phyloP scores from a whole-genome alignment of 1,140 invertebrate genomes.

The Dysdera silvatica region DNA sequence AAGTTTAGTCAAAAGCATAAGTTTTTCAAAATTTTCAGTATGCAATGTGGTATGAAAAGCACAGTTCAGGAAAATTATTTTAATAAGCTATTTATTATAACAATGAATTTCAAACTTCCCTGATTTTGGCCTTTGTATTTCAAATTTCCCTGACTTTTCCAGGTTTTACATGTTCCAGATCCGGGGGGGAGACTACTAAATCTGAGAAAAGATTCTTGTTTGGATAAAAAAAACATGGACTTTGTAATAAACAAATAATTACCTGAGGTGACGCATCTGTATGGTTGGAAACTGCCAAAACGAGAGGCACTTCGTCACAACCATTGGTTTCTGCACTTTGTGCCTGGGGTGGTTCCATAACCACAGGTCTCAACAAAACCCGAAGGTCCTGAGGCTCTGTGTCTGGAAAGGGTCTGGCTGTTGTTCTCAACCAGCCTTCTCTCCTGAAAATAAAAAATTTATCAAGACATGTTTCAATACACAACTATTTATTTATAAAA shows the following conservation, averaged over 20 bases:
- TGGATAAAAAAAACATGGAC: neutral
- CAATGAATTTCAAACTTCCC: neutral
- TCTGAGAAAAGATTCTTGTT: neutral
- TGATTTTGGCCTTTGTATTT: neutral
- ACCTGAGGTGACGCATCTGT: slow-evolving; percentile 15
- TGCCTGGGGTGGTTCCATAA: no score
- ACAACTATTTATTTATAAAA: no score
- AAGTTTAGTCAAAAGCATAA: no score
- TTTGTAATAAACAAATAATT: neutral
- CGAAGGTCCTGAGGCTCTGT: slow-evolving; percentile 11
- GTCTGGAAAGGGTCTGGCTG: slow-evolving; percentile 9
- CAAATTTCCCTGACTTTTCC: neutral
- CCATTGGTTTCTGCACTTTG: slow-evolving; percentile 28
- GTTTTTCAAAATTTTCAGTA: no score
- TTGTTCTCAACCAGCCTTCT: slow-evolving; percentile 22
- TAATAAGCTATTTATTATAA: neutral
- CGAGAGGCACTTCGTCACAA: slow-evolving; percentile 20
- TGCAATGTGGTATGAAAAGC: no score
- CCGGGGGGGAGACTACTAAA: neutral
- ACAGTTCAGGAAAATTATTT: neutral
- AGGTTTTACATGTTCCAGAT: neutral
- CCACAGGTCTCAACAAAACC: neutral
- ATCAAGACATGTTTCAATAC: no score
- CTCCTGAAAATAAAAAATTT: slow-evolving; percentile 10
- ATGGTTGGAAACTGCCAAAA: slow-evolving; percentile 20